These are phyloP conservation scores for Apotomis betuletana DNA, from an alignment of 2,888 invertebrate genomes.

Conservation along the genomic window DNA sequence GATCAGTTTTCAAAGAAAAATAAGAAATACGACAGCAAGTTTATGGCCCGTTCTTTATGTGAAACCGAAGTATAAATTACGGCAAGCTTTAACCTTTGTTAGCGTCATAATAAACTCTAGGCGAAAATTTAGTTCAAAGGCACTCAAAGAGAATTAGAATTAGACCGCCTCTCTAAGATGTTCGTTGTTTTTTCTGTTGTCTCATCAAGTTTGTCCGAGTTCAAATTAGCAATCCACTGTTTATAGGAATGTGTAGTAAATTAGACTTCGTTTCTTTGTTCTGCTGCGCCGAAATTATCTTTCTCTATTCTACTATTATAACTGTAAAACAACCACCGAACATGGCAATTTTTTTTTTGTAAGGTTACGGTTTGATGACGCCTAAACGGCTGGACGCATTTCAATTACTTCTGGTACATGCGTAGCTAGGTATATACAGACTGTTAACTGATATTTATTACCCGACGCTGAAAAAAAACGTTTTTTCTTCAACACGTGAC, in stretches of 20 bases:
- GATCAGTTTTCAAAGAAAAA: conserved; percentile 71
- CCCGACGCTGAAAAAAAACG: too few species aligned
- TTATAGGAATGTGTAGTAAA: conserved; percentile 12
- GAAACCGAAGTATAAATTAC: conserved; percentile 57
- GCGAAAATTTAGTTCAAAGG: conserved; percentile 39
- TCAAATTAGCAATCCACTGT: conserved; percentile 25
- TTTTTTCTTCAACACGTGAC: too few species aligned
- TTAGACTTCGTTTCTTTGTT: conserved; percentile 6
- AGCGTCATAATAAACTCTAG: conserved; percentile 49
- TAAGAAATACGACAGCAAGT: conserved; percentile 69
- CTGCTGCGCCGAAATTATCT: neutral
- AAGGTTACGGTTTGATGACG: too few species aligned
- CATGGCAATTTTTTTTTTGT: too few species aligned
- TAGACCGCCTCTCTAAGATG: conserved; percentile 24
- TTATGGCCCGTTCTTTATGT: conserved; percentile 70
- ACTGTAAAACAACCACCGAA: too few species aligned
- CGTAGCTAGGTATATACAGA: too few species aligned
- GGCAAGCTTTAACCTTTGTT: conserved; percentile 68
- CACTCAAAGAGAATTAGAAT: conserved; percentile 37
- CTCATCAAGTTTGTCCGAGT: conserved; percentile 26
- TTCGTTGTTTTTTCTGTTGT: conserved; percentile 32
- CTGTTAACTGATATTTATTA: too few species aligned
- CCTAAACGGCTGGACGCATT: too few species aligned
- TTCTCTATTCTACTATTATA: too few species aligned
- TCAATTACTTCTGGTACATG: too few species aligned